A percentile compares a stretch with the other conserved stretches of the same genome.
Conservation (phyloP, 2,888 invertebrate genomes). For the Phyto melanocephala region DNA sequence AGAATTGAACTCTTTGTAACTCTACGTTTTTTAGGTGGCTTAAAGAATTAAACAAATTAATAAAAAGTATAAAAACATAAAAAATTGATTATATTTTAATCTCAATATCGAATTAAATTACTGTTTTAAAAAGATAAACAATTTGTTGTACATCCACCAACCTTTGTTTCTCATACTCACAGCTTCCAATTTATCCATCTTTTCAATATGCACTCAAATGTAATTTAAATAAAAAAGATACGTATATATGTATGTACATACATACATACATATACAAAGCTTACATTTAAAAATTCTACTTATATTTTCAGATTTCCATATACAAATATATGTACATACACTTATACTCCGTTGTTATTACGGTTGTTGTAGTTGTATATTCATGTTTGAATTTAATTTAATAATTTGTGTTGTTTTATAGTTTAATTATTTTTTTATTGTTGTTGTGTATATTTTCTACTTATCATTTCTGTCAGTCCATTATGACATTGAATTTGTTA, state of each 20-base stretch:
- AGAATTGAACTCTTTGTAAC: too few relatives aligned
- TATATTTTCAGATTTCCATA: conserved; percentile 34
- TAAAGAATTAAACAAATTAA: too few relatives aligned
- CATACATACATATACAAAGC: conserved; percentile 3
- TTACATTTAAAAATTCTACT: conserved; percentile 21
- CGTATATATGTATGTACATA: too few relatives aligned
- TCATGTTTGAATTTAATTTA: conserved; percentile 53
- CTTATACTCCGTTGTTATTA: too few relatives aligned
- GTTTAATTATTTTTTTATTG: conserved; percentile 49
- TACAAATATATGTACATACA: too few relatives aligned
- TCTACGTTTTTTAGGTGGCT: too few relatives aligned
- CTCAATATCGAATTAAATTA: too few relatives aligned
- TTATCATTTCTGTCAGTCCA: conserved; percentile 34
- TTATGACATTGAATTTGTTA: conserved; percentile 54
- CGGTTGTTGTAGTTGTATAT: background rate
- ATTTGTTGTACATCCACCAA: too few relatives aligned
- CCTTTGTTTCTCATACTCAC: conserved; percentile 7
- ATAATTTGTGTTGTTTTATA: conserved; percentile 48
- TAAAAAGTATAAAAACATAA: too few relatives aligned
- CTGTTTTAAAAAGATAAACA: too few relatives aligned
- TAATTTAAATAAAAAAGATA: background rate
- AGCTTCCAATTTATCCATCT: background rate
- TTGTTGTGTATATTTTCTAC: conserved; percentile 35
- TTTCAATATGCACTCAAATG: conserved; percentile 32
- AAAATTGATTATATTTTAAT: too few relatives aligned